Percentiles rank a stretch among this genome's conserved stretches.
Evolutionary conservation across 2,113 vertebrate genomes (phyloP).

Genomic region (Danio rerio): GRCz12tu NC_133189.1:49204001-49204500

Average conservation of each 20-base stretch:
- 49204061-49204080: constrained; percentile 16
- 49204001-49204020: constrained; percentile 28
- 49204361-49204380: not conserved
- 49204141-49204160: not conserved
- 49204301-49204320: not conserved
- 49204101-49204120: no score
- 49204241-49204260: not conserved
- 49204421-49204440: no score
- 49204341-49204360: not conserved
- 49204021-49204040: constrained; percentile 11
- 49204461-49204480: no score
- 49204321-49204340: not conserved
- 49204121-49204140: not conserved
- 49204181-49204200: not conserved
- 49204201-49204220: not conserved
- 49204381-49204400: no score
- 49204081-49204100: not conserved
- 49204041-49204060: constrained; percentile 17
- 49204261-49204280: not conserved
- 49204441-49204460: no score
- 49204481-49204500: no score
- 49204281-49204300: not conserved
- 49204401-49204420: no score
- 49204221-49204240: not conserved
- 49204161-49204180: not conserved